Base-by-base conservation (phyloP, 2,797 vertebrate genomes). In the Sorex maritimensis region DNA sequence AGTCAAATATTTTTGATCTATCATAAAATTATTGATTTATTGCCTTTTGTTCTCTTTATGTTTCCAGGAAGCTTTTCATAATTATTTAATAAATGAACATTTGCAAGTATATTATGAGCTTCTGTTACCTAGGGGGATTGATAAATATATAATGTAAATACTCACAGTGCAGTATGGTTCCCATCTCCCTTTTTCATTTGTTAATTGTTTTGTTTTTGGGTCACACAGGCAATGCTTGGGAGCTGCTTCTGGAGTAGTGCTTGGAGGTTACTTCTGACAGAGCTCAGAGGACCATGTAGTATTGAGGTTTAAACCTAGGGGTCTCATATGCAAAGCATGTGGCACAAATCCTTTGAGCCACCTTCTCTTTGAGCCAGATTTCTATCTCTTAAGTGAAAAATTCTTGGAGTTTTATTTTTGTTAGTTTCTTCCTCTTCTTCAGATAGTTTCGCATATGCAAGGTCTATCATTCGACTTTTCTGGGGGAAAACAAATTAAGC, bases 21-120 rank as follows among this genome's bases (percentile, higher is more conserved):
- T 78, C 65, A 21, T 75, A 15, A 44, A 73, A 6, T 74, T 78
- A 41, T n/a, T 92, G n/a, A 90, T 82, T 77, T 71, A 71, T 88
- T 88, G 15, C 30, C n/a, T 1, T 77, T n/a, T 78, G 72, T 52
- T 6, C 4, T 63, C 41, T 78, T 88, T 65, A 65, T 65, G 34
- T 88, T 65, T 28, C 44, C 15, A 52, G 26, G 26, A 44, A 34
- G 5, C 30, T 63, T 83, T 88, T 63, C 49, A 30, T 41, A 65
- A 28, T 88, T 72, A 49, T 72, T 30, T 6, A 34, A 24, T 65
- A 41, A 93, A 34, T 15, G 77, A 88, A 83, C 11, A 58, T 38
- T 21, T 58, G 24, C 17, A 87, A 28, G 14, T 21, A 63, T 10
- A 3, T 41, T 6, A 7, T 72, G 30, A 72, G 26, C 44, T 79